A percentile compares a stretch with the other conserved stretches of the same genome.
Evolutionary conservation across 2,797 vertebrate species (phyloP).

Genomic region (Pseudotriccus pelzelni): DNA sequence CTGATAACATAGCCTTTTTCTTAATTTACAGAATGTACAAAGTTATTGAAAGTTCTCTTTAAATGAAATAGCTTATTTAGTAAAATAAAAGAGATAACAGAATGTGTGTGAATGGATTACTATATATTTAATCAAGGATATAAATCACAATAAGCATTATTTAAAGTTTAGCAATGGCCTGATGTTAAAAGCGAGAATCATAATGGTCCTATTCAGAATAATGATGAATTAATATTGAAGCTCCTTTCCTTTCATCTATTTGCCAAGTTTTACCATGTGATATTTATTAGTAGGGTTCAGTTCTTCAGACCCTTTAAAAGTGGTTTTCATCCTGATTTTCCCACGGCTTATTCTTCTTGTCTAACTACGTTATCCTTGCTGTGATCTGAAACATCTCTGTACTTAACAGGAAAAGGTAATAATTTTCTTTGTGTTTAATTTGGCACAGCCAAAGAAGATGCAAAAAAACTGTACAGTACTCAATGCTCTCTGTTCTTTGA

Average conservation of each 20-base stretch:
- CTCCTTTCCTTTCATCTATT: not conserved
- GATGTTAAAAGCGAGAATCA: not conserved
- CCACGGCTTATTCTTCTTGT: not conserved
- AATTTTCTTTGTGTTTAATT: not conserved
- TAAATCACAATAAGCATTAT: not conserved
- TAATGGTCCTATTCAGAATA: not conserved
- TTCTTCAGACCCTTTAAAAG: not conserved
- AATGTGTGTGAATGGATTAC: not conserved
- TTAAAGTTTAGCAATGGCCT: not conserved
- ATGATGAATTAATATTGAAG: not conserved
- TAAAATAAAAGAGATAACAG: not conserved
- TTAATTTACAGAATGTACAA: not conserved
- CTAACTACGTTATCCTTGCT: not conserved
- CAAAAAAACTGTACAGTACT: not conserved
- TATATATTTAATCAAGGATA: not conserved
- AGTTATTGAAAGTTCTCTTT: not conserved
- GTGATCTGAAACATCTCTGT: not conserved
- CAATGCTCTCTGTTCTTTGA: not conserved
- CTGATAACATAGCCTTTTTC: not conserved
- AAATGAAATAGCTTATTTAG: not conserved
- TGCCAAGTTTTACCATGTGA: not conserved
- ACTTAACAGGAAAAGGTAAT: not conserved
- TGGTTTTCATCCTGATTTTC: not conserved
- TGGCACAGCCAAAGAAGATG: not conserved
- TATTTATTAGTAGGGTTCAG: not conserved